These are phyloP conservation scores for Lycaena phlaeas DNA, from an alignment of 2,888 invertebrate species.

Conservation along the genomic window DNA sequence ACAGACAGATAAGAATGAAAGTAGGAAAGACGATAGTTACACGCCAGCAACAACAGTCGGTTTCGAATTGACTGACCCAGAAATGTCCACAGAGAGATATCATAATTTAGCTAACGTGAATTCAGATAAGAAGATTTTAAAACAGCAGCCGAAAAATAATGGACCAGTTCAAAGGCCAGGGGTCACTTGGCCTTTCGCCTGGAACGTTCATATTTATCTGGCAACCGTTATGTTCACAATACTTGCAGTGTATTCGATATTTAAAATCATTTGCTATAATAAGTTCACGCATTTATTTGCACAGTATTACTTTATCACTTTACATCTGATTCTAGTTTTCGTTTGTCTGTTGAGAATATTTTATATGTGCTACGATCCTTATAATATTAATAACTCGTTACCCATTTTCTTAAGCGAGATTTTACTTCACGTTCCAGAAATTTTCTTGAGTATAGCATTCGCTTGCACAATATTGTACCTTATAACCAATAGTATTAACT, in stretches of 20 bases:
- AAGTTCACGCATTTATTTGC: constrained; percentile 89
- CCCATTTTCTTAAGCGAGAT: constrained; percentile 86
- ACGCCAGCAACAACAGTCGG: constrained; percentile 61
- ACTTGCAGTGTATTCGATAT: constrained; percentile 87
- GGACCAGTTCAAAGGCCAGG: constrained; percentile 62
- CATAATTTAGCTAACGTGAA: constrained; percentile 75
- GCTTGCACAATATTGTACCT: constrained; percentile 89
- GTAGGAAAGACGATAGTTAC: constrained; percentile 43
- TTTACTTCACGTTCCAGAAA: constrained; percentile 87
- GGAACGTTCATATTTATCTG: constrained; percentile 93
- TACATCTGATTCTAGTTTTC: constrained; percentile 86
- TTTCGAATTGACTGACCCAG: constrained; percentile 58
- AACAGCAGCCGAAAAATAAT: constrained; percentile 49
- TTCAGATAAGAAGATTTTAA: constrained; percentile 59
- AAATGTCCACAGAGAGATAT: constrained; percentile 69
- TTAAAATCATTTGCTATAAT: constrained; percentile 89
- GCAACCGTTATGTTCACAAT: constrained; percentile 89
- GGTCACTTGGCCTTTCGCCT: constrained; percentile 86
- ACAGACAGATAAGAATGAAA: constrained; percentile 38
- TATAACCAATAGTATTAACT: constrained; percentile 83
- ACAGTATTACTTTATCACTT: constrained; percentile 89
- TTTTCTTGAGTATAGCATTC: constrained; percentile 91
- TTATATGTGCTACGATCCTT: constrained; percentile 92
- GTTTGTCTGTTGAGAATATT: constrained; percentile 88
- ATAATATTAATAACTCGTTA: constrained; percentile 87